Base-by-base conservation (phyloP, 2,888 invertebrate species). In the Erpobdella octoculata region DNA sequence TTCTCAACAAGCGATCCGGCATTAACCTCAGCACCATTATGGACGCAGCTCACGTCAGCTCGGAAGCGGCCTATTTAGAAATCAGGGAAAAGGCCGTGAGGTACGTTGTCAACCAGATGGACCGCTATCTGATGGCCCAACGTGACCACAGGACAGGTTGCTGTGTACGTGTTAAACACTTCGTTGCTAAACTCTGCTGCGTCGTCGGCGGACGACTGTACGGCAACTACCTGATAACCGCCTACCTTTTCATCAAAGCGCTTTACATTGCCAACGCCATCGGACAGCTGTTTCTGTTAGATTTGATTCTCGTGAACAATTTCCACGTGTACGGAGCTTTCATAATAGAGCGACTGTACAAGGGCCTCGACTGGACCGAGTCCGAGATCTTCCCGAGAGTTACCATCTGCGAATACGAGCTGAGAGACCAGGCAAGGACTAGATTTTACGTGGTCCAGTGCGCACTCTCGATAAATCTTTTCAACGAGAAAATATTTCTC, bases 221-320 rank as follows among this genome's bases (percentile, higher is more conserved):
- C 74, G 85, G 85, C 41, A 84, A 84, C 76, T 85, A 84, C 75
- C 81, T 85, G 38, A 82, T 84, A 15, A 79, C 83, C 21, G 80
- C 85, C 65, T 85, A 85, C 76, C 79, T 84, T 76, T 80, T 84
- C 76, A 80, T 82, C 75, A 85, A 85, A 76, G 74, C 82, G 15
- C 76, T 85, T 36, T 84, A 84, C 74, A 79, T 84, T 74, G 77
- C 79, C 67, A 85, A 85, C 77, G 83, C 83, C 64, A 79, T 85
- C 21, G 83, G 83, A 15, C 85, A 85, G 77, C 80, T 85, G 71
- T 83, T 84, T 76, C 79, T 85, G 72, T 79, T 85, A 53, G 84
- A 85, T 78, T 80, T 82, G 73, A 85, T 86, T 73, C 80, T 85
- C 31, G 85, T 85, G 65, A 81, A 79, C 65, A 80, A 82, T 71